Percentiles rank a stretch among this genome's conserved stretches.
phyloP scores from a whole-genome alignment of 2,797 vertebrate species.

The Pipistrellus kuhlii region DNA sequence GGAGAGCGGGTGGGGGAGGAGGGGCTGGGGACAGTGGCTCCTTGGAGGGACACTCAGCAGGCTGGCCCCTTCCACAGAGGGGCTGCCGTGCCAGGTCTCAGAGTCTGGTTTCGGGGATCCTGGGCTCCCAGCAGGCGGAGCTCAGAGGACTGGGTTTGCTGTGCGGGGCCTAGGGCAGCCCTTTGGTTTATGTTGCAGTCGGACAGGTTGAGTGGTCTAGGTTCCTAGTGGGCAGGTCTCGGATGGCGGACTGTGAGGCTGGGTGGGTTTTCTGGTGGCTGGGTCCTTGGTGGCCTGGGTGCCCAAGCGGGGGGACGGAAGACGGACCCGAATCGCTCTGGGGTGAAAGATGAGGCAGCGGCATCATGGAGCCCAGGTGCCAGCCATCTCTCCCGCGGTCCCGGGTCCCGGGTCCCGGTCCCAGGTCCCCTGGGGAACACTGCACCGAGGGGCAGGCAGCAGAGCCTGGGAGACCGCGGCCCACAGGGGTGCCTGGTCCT shows the following conservation, averaged over 20 bases:
- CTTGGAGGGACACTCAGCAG: background rate
- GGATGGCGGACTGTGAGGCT: background rate
- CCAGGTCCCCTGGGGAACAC: background rate
- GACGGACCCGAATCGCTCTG: background rate
- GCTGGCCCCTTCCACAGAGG: no score
- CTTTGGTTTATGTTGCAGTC: background rate
- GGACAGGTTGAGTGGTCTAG: background rate
- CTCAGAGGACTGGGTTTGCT: background rate
- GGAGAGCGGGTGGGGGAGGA: background rate
- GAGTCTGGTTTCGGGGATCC: background rate
- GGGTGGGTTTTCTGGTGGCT: background rate
- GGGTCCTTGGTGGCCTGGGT: background rate
- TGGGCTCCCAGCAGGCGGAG: no score
- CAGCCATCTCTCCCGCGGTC: background rate
- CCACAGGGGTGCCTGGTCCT: constrained; percentile 16
- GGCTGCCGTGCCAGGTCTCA: background rate
- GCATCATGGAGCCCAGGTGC: background rate
- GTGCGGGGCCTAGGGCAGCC: background rate
- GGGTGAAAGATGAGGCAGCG: background rate
- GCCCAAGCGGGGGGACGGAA: background rate
- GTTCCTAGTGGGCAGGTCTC: background rate
- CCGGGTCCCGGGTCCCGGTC: no score
- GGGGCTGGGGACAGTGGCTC: background rate
- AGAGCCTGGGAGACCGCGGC: background rate
- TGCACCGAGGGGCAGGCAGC: background rate